phyloP scores from a whole-genome alignment of 1,140 invertebrate species.

The Drosophila lini region DNA sequence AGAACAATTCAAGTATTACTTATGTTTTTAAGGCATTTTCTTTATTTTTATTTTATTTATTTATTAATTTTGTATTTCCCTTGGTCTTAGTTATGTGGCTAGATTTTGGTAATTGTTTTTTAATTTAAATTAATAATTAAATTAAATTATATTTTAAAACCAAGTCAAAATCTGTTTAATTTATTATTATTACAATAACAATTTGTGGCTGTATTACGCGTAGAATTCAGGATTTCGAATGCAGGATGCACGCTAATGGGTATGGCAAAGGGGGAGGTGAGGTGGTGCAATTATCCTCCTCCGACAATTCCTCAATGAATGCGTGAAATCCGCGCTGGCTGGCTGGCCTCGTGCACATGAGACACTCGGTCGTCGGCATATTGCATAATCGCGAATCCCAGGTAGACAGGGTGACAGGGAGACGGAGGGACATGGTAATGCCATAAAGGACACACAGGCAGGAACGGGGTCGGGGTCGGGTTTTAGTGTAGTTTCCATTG shows the following conservation, averaged over 20 bases:
- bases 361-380: slow-evolving; percentile 28
- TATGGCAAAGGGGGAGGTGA: background rate
- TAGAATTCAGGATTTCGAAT: background rate
- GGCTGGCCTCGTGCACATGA: slow-evolving; percentile 2
- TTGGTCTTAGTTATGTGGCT: too few species aligned
- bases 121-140: too few species aligned
- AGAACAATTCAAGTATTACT: too few species aligned
- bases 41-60: too few species aligned
- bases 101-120: too few species aligned
- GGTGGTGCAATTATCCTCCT: slow-evolving; percentile 74
- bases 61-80: too few species aligned
- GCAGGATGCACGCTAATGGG: background rate
- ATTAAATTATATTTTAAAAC: too few species aligned
- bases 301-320: slow-evolving; percentile 72
- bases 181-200: too few species aligned
- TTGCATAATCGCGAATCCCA: slow-evolving; percentile 50
- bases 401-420: slow-evolving; percentile 20
- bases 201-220: background rate
- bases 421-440: slow-evolving; percentile 1
- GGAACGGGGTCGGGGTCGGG: background rate
- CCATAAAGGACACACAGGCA: slow-evolving; percentile 28
- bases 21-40: too few species aligned
- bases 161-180: too few species aligned
- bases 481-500: slow-evolving; percentile 33
- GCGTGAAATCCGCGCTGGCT: slow-evolving; percentile 58